Percentiles rank a stretch among this genome's conserved stretches.
These are phyloP conservation scores for Ispidina picta DNA, from an alignment of 2,797 vertebrate species.

Conservation along the genomic window DNA sequence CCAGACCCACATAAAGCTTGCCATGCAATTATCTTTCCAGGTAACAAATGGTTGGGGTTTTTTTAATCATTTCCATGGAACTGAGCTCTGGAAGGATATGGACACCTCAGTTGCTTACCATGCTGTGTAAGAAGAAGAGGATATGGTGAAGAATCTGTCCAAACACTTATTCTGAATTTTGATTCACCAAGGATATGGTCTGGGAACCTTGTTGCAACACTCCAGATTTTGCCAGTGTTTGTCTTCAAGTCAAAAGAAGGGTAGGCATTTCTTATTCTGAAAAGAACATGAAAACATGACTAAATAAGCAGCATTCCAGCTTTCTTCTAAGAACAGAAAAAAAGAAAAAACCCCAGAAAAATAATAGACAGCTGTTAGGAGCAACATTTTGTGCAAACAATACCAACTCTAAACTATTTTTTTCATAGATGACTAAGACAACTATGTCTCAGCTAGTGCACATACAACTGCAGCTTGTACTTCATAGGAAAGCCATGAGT, in stretches of 20 bases:
- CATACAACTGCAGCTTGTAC: neutral
- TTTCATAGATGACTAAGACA: neutral
- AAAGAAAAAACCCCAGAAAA: neutral
- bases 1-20: neutral
- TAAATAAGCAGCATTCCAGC: neutral
- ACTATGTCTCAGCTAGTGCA: rapidly evolving
- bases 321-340: neutral
- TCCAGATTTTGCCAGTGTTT: conserved; percentile 75
- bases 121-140: conserved; percentile 46
- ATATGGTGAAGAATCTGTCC: conserved; percentile 39
- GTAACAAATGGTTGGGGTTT: neutral
- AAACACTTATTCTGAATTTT: conserved; percentile 58
- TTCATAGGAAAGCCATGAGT: neutral
- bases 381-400: neutral
- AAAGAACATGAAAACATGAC: neutral
- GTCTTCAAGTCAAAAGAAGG: conserved; percentile 51
- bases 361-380: neutral
- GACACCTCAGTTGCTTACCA: conserved; percentile 21
- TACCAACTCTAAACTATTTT: neutral
- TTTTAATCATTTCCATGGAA: neutral
- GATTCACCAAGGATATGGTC: conserved; percentile 29
- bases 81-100: neutral
- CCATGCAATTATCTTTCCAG: neutral
- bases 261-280: conserved; percentile 67
- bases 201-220: conserved; percentile 47